These are phyloP conservation scores for Deladenus siricidicola DNA, from an alignment of 2,888 invertebrate genomes.

Conservation along the genomic window DNA sequence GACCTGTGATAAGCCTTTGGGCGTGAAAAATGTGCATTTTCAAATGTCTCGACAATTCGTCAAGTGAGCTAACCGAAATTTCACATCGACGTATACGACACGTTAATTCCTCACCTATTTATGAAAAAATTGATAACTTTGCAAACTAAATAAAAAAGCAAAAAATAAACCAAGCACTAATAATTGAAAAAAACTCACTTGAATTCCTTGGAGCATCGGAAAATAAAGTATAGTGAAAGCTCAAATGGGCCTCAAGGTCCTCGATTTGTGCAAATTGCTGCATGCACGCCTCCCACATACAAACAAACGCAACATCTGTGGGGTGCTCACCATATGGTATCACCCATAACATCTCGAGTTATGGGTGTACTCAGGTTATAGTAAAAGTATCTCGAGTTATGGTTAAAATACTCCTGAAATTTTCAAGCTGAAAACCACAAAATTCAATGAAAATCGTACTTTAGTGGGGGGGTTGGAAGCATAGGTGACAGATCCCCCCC, in stretches of 20 bases:
- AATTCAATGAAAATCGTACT: too few relatives aligned
- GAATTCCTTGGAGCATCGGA: not conserved
- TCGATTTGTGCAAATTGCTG: slow-evolving; percentile 11
- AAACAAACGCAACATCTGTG: too few relatives aligned
- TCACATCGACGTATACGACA: slow-evolving; percentile 28
- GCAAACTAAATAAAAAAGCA: not conserved
- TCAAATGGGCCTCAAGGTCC: slow-evolving; percentile 25
- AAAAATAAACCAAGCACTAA: not conserved
- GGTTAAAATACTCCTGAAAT: too few relatives aligned
- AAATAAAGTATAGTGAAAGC: slow-evolving; percentile 15
- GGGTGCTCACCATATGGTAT: too few relatives aligned
- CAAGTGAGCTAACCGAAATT: slow-evolving; percentile 9
- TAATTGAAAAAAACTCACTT: not conserved
- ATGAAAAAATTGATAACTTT: not conserved
- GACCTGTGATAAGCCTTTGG: slow-evolving; percentile 29
- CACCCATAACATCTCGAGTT: too few relatives aligned
- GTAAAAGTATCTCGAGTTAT: too few relatives aligned
- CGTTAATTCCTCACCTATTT: not conserved
- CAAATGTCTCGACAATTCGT: slow-evolving; percentile 28
- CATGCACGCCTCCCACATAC: slow-evolving; percentile 29
- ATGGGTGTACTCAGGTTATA: too few relatives aligned
- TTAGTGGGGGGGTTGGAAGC: too few relatives aligned
- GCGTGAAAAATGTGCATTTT: slow-evolving; percentile 35
- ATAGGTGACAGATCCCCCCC: too few relatives aligned
- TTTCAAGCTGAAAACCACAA: too few relatives aligned